A percentile compares a stretch with the other conserved stretches of the same genome.
These are phyloP conservation scores for Spongilla lacustris DNA, from an alignment of 37 sponge, comb jelly and placozoan species.

Conservation along the genomic window DNA sequence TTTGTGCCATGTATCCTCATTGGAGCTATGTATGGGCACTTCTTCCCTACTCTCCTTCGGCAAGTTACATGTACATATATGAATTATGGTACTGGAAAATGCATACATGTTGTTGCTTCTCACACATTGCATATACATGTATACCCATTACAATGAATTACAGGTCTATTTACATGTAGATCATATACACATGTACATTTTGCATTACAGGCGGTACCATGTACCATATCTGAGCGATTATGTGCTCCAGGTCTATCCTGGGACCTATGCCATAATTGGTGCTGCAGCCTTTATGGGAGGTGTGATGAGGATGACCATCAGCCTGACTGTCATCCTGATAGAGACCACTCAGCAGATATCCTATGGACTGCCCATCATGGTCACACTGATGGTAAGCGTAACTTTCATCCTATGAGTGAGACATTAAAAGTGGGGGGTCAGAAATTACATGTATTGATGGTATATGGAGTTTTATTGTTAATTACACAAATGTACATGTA, in stretches of 20 bases:
- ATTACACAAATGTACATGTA: too few species aligned
- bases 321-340: slow-evolving; percentile 95
- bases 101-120: too few species aligned
- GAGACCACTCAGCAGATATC: slow-evolving; percentile 95
- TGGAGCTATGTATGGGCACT: slow-evolving; percentile 91
- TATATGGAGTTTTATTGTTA: too few species aligned
- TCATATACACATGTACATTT: too few species aligned
- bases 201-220: neutral
- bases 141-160: too few species aligned
- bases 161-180: too few species aligned
- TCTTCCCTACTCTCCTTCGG: slow-evolving; percentile 62
- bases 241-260: slow-evolving; percentile 68
- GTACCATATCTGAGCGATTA: neutral
- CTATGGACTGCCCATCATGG: slow-evolving; percentile 95
- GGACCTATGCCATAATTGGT: slow-evolving; percentile 94
- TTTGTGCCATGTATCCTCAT: slow-evolving; percentile 94
- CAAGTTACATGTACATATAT: too few species aligned
- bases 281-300: slow-evolving; percentile 96
- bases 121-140: too few species aligned
- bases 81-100: too few species aligned
- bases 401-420: too few species aligned
- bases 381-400: slow-evolving; percentile 94
- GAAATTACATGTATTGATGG: too few species aligned
- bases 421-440: too few species aligned
- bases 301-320: slow-evolving; percentile 98